A percentile compares a stretch with the other conserved stretches of the same genome.
Evolutionary conservation across 2,888 invertebrate genomes (phyloP).

Genomic region (Timema cristinae): DNA sequence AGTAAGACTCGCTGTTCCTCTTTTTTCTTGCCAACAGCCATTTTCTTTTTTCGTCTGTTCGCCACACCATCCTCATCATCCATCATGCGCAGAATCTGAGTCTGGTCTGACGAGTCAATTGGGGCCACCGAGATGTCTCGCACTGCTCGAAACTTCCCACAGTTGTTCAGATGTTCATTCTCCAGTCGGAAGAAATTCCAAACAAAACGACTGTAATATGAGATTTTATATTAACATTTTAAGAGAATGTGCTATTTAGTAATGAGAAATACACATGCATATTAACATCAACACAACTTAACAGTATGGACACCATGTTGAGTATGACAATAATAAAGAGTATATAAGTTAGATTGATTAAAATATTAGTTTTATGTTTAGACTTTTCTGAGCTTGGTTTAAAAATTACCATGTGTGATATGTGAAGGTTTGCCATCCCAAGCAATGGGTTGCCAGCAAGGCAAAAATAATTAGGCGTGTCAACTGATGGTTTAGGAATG

Average conservation of each 20-base stretch:
- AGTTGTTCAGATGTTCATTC: constrained; percentile 87
- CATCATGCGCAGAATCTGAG: constrained; percentile 55
- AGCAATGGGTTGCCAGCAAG: no score
- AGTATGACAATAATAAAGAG: no score
- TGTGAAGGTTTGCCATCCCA: no score
- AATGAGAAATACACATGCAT: neutral
- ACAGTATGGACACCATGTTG: no score
- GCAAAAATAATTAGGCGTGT: no score
- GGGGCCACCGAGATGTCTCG: constrained; percentile 79
- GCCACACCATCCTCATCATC: constrained; percentile 54
- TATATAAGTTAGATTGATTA: no score
- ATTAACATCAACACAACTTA: no score
- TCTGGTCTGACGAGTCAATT: constrained; percentile 69
- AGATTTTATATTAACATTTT: neutral
- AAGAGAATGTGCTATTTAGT: neutral
- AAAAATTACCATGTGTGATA: no score
- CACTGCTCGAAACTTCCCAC: constrained; percentile 84
- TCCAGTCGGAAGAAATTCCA: constrained; percentile 89
- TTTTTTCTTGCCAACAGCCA: constrained; percentile 30
- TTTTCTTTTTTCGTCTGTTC: constrained; percentile 43
- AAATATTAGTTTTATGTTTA: no score
- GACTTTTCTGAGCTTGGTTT: no score
- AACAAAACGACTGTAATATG: constrained; percentile 58
- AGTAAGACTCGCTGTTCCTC: constrained; percentile 34
- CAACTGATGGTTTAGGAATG: no score